These are phyloP conservation scores for Fulica atra DNA, from an alignment of 2,113 vertebrate species.

Conservation along the genomic window DNA sequence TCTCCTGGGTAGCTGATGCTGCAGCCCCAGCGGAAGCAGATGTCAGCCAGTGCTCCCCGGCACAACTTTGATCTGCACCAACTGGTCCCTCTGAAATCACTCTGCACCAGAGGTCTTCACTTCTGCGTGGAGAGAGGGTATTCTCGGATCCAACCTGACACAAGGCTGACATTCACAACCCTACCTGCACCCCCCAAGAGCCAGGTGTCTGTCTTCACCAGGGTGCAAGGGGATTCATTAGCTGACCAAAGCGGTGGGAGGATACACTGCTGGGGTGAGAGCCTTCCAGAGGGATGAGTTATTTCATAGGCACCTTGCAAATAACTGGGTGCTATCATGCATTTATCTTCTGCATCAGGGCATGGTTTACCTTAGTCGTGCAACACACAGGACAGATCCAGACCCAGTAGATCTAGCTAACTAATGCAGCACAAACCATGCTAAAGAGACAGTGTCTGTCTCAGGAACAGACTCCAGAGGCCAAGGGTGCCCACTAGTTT, in stretches of 20 bases:
- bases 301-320: background rate
- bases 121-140: accelerated
- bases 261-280: accelerated
- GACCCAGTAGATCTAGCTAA: background rate
- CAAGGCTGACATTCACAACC: background rate
- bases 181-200: background rate
- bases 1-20: background rate
- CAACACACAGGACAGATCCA: background rate
- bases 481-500: background rate
- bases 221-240: background rate
- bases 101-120: background rate
- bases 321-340: background rate
- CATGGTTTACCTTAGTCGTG: background rate
- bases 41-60: background rate
- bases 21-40: background rate
- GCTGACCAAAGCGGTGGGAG: accelerated
- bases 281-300: background rate
- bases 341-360: background rate
- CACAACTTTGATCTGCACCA: background rate
- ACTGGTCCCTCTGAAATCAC: background rate
- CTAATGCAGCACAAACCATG: background rate
- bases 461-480: background rate
- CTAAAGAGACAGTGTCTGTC: background rate
- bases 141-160: background rate
- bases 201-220: accelerated